Base-by-base conservation (phyloP, 2,888 invertebrate species). In the Sesia apiformis region DNA sequence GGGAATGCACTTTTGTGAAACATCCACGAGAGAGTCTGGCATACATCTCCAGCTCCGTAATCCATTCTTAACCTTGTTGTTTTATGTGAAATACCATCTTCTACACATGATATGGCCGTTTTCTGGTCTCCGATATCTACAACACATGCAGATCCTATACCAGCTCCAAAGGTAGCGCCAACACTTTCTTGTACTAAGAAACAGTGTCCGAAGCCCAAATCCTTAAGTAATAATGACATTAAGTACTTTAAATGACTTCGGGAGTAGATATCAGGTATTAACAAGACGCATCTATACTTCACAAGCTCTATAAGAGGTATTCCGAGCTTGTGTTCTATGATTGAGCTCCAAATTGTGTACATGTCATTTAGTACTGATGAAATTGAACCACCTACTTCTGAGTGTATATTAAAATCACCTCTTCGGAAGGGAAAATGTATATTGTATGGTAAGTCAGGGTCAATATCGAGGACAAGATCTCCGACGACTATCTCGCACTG, bases 111-210 rank as follows among this genome's bases (percentile, higher is more conserved):
- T 38, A 98, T 95, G 0, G 97, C 96, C 0, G 97, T 97, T 87
- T 98, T 98, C 76, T 98, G 97, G 74, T 98, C 98, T 0, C 98
- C 98, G 53, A 98, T 94, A 76, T 98, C 98, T 0, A 98, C 95
- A 0, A 98, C 97, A 84, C 98, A 98, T 0, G 97, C 98, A 70
- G 94, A 95, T 1, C 90, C 90, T 5, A 90, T 87, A 0, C 90
- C 90, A 43, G 90, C 90, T 0, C 90, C 90, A 62, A 90, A 90
- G 4, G 90, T 90, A 0, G 90, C 90, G 5, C 88, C 90, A 0
- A 90, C 84, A 79, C 84, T 84, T 72, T 94, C 95, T 88, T 95
- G 95, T n/a, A 95, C 90, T 4, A 96, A 83, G 73, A 96, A 94
- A 70, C 96, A 97, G 52, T 95, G 93, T 40, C 94, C 94, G 71